Percentiles rank a stretch among this genome's conserved stretches.
Conservation (phyloP, 1,140 invertebrate species). For the Ericerus pela region DNA sequence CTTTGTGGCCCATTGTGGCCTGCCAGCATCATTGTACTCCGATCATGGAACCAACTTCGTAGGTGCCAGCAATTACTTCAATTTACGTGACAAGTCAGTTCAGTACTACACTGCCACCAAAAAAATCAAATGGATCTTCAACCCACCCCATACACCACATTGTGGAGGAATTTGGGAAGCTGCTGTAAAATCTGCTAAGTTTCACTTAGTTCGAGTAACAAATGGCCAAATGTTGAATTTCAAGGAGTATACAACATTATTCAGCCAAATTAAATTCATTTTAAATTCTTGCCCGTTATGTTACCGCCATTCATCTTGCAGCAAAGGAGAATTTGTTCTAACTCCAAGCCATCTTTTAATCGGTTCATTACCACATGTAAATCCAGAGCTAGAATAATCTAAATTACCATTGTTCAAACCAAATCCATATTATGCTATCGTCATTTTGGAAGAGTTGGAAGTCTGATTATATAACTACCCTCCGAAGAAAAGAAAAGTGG, state of each 20-base stretch:
- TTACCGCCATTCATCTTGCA: slow-evolving; percentile 22
- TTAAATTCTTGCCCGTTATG: slow-evolving; percentile 25
- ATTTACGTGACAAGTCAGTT: no score
- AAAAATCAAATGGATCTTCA: neutral
- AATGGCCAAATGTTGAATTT: slow-evolving; percentile 20
- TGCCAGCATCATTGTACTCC: slow-evolving; percentile 24
- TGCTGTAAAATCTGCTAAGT: slow-evolving; percentile 20
- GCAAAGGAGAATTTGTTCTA: no score
- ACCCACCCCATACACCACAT: neutral
- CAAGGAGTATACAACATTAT: slow-evolving; percentile 27
- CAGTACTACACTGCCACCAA: no score
- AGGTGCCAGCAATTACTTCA: neutral
- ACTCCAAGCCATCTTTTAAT: slow-evolving; percentile 27
- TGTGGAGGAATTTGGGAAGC: slow-evolving; percentile 24
- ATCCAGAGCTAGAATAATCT: no score
- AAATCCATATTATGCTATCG: no score
- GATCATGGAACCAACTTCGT: slow-evolving; percentile 27
- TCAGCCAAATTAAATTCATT: slow-evolving; percentile 24
- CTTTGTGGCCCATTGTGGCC: slow-evolving; percentile 30
- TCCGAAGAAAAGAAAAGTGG: no score
- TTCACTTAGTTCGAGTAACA: slow-evolving; percentile 20
- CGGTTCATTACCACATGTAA: no score
- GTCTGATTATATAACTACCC: no score
- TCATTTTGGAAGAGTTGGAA: no score
- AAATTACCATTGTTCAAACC: no score